Percentiles rank a stretch among this genome's conserved stretches.
phyloP scores from a whole-genome alignment of 2,113 vertebrate species.

The Silurus meridionalis region DNA sequence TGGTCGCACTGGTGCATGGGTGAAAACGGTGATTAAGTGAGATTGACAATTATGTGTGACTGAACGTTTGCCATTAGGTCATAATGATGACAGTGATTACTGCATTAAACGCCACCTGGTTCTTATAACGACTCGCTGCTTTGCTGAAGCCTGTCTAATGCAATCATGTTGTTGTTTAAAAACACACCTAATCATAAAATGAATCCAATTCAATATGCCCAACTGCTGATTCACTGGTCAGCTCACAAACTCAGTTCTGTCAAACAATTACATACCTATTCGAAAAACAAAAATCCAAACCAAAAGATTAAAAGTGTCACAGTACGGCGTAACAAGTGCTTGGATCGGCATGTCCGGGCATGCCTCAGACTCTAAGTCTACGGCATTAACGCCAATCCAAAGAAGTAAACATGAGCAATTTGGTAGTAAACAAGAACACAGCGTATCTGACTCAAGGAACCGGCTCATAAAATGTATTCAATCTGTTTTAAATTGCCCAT shows the following conservation, averaged over 20 bases:
- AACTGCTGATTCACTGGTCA: conserved; percentile 22
- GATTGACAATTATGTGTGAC: conserved; percentile 50
- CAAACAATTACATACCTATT: conserved; percentile 23
- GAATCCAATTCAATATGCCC: conserved; percentile 15
- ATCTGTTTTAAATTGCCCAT: conserved; percentile 79
- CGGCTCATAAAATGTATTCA: conserved; percentile 68
- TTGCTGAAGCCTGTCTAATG: conserved; percentile 39
- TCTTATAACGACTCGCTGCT: conserved; percentile 36
- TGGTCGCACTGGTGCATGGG: conserved; percentile 28
- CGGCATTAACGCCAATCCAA: conserved; percentile 22
- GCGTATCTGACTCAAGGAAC: conserved; percentile 47
- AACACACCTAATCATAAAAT: conserved; percentile 39
- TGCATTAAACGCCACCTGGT: conserved; percentile 44
- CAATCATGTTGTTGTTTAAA: conserved; percentile 46
- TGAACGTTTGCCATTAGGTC: conserved; percentile 25
- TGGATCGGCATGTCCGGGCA: neutral
- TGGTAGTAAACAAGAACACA: conserved; percentile 35
- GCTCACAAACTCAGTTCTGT: conserved; percentile 3
- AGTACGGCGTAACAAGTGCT: neutral
- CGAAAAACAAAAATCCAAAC: neutral
- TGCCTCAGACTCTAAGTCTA: conserved; percentile 5
- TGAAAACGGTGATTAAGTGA: conserved; percentile 46
- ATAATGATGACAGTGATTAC: conserved; percentile 50
- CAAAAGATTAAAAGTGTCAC: conserved; percentile 23
- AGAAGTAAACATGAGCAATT: conserved; percentile 25